Evolutionary conservation across 2,797 vertebrate species (phyloP).

Genomic region (Notolabrus celidotus): DNA sequence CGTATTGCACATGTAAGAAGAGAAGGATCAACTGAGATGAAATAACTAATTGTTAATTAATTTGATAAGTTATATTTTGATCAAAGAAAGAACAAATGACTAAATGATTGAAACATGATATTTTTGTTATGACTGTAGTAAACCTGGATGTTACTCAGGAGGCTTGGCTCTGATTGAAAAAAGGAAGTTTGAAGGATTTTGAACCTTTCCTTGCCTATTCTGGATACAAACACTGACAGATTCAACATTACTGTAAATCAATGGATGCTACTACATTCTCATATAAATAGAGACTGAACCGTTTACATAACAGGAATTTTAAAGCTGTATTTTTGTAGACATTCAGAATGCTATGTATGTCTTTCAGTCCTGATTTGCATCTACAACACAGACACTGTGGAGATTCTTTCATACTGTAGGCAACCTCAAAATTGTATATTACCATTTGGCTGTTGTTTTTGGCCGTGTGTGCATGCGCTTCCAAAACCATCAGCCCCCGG

Average conservation of each 20-base stretch:
- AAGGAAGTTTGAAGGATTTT: neutral
- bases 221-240: neutral
- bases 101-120: no score
- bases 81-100: no score
- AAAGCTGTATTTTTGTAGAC: slow-evolving; percentile 6
- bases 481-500: slow-evolving; percentile 70
- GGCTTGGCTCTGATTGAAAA: neutral
- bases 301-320: slow-evolving; percentile 6
- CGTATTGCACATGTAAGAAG: no score
- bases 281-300: neutral
- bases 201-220: neutral
- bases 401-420: slow-evolving; percentile 45
- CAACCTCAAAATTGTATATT: slow-evolving; percentile 57
- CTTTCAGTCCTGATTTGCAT: slow-evolving; percentile 46
- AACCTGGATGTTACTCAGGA: no score
- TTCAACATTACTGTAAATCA: neutral
- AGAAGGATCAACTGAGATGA: no score
- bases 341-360: slow-evolving; percentile 6
- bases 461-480: slow-evolving; percentile 59
- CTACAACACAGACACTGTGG: slow-evolving; percentile 20
- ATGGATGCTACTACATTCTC: neutral
- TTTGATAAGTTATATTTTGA: no score
- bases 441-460: slow-evolving; percentile 66
- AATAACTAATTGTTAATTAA: no score
- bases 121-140: no score